These are phyloP conservation scores for Adelosebastes latens DNA, from an alignment of 2,797 vertebrate genomes.

Conservation along the genomic window DNA sequence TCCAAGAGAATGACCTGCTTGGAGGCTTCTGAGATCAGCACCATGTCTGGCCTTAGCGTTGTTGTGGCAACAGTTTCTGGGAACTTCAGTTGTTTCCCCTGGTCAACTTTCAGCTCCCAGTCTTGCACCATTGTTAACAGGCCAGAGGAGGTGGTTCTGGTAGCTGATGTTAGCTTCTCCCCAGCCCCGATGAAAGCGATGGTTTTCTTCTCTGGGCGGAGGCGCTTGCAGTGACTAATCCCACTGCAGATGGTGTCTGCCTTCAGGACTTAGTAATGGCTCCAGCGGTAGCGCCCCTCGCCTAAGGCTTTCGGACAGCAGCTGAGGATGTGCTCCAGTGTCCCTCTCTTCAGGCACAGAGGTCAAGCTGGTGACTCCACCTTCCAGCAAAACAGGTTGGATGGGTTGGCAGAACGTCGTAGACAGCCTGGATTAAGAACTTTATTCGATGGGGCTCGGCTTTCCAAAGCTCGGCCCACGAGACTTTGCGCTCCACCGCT, in stretches of 20 bases:
- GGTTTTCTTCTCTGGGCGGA: neutral
- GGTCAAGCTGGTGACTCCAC: too few relatives aligned
- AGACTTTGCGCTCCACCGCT: too few relatives aligned
- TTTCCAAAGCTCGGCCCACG: too few relatives aligned
- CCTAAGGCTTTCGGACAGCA: neutral
- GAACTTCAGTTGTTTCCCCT: neutral
- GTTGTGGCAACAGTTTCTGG: neutral
- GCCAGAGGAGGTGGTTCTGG: neutral
- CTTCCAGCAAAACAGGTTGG: too few relatives aligned
- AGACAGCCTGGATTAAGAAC: too few relatives aligned
- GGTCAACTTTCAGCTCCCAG: neutral
- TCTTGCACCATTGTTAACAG: neutral
- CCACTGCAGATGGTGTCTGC: neutral
- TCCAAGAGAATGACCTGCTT: neutral
- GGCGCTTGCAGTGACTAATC: neutral
- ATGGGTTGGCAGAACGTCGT: too few relatives aligned
- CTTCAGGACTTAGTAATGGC: conserved; percentile 9
- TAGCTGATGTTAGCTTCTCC: neutral
- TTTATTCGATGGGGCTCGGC: too few relatives aligned
- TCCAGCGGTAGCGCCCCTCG: neutral
- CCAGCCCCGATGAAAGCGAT: neutral
- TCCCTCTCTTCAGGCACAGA: too few relatives aligned
- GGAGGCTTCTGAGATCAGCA: neutral
- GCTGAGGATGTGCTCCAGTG: too few relatives aligned
- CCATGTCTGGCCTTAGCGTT: neutral